Base-by-base conservation (phyloP, 2,113 vertebrate genomes). In the Bombycilla garrulus region DNA sequence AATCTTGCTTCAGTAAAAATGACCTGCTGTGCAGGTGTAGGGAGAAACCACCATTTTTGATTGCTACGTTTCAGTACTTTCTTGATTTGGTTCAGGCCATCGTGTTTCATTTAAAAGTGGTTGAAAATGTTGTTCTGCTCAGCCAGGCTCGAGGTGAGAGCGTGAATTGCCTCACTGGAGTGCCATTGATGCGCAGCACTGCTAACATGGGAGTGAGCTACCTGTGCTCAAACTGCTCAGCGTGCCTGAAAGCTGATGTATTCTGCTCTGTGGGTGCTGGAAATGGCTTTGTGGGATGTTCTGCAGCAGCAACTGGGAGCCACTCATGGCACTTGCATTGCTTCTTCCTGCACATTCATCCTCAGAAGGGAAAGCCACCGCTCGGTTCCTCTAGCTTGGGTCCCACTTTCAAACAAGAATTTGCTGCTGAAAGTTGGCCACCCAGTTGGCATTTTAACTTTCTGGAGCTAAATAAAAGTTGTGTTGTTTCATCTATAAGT, bases 131-230 rank as follows among this genome's bases (percentile, higher is more conserved):
- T 40, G 13, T 54, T 21, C 15, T 65, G 22, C 62, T 83, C 23
- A 51, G 67, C 22, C 42, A 10, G 51, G 47, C 38, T 17, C 0
- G 3, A 48, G 78, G 28, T 5, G 56, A 35, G 73, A 26, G 60
- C 5, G n/a, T 53, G 50, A 51, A 9, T 40, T 9, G 60, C 61
- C 42, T 16, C 8, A 0, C 0, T 9, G 62, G 57, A 53, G 28
- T 35, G 81, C 40, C 65, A 33, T 19, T 0, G 1, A 20, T 9
- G 58, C 1, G 0, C 36, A 10, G 33, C 0, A 0, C 51, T 2
- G 1, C 44, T 15, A 8, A 8, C 1, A 3, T 0, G 0, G 60
- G 38, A 71, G 5, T 0, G 0, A 67, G 23, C 36, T 38, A 2
- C 29, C 67, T 0, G 0, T 1, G 15, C 42, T 71, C 15, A 6